Evolutionary conservation across 2,113 vertebrate genomes (phyloP).

Genomic region (Tragelaphus buxtoni): DNA sequence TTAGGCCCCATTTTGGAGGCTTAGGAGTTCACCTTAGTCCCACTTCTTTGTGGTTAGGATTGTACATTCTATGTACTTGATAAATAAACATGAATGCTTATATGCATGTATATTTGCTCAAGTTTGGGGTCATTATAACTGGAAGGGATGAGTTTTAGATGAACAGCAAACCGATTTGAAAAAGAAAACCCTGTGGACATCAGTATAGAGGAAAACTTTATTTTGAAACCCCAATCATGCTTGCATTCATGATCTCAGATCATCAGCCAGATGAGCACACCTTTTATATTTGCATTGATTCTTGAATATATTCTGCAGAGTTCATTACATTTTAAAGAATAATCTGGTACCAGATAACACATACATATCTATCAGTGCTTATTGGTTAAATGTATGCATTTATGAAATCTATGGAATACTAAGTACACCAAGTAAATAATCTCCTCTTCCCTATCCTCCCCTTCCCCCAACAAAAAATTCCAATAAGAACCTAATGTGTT

Average conservation of each 20-base stretch:
- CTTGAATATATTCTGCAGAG: slow-evolving; percentile 9
- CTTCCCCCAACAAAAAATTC: not conserved
- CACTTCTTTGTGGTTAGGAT: not conserved
- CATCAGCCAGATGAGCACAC: not conserved
- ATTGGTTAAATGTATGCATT: not conserved
- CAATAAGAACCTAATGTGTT: not conserved
- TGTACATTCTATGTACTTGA: not conserved
- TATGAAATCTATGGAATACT: slow-evolving; percentile 14
- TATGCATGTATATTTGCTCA: not conserved
- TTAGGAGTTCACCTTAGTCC: not conserved
- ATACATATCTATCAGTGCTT: not conserved
- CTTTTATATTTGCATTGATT: slow-evolving; percentile 40
- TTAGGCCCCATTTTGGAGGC: not conserved
- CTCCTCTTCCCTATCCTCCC: not conserved
- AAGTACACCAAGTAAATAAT: not conserved
- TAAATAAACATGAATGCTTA: not conserved
- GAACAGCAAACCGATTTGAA: not conserved
- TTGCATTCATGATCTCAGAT: not conserved
- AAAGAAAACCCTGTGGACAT: not conserved
- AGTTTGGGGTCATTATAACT: not conserved
- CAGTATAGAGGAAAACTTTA: not conserved
- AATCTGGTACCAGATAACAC: not conserved
- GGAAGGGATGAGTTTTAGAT: not conserved
- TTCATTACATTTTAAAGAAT: slow-evolving; percentile 32
- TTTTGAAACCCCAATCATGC: not conserved